Base-by-base conservation (phyloP, 2,888 invertebrate species). In the Cephus spinipes region DNA sequence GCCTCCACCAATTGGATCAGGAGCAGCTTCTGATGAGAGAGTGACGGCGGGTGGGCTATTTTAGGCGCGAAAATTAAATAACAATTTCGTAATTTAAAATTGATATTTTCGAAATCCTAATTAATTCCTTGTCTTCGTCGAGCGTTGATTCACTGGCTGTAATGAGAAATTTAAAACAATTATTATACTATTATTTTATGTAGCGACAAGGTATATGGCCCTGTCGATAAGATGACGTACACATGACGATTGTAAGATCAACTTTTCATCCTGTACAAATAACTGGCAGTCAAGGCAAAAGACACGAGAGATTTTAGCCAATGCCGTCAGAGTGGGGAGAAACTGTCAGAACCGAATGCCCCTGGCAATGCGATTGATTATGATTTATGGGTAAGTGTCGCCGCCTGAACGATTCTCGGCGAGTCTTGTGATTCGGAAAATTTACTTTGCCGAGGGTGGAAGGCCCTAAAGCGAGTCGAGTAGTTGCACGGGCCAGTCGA, bases 381-480 rank as follows among this genome's bases (percentile, higher is more conserved):
- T 88, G 88, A 88, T 88, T 87, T 87, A 88, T 87, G 83, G 81
- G 73, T 73, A 82, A 79, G 79, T 81, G 82, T 82, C 80, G 80
- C 79, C 85, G 84, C 82, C 77, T 80, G 81, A 81, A 69, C 79
- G 84, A 82, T 73, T 81, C 23, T 76, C 31, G 68, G 77, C 76
- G 81, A 81, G 86, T 83, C 84, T 83, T 81, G 81, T 87, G 87
- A 87, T 83, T 83, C 85, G 87, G 87, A 87, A 87, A 86, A 87
- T 85, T 83, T 71, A 71, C 31, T 71, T 71, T 71, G 31, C 80
- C 73, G 77, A 73, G 75, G 73, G 77, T 74, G 75, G 77, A 75
- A 76, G 76, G 30, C 69, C 73, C 69, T 12, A 23, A 31, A 33
- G 30, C 3, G 33, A 12, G 71, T 32, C 6, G 71, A 31, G 71